Percentiles rank a stretch among this genome's conserved stretches.
These are phyloP conservation scores for Lochmaea capreae DNA, from an alignment of 2,888 invertebrate genomes.

Conservation along the genomic window DNA sequence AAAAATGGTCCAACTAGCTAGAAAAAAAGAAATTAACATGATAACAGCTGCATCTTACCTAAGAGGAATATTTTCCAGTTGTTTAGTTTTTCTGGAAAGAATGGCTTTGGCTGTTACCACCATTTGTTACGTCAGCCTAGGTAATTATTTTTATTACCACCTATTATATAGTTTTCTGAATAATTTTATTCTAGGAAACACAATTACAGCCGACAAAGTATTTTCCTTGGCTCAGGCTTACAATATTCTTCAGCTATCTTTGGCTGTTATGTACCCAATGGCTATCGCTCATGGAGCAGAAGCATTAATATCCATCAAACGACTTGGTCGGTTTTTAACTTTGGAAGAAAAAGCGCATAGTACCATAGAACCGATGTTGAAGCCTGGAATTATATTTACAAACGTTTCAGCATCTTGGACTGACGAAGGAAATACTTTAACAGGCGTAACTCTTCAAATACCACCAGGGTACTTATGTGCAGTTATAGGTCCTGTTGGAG, in stretches of 20 bases:
- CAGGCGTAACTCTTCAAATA: conserved; percentile 63
- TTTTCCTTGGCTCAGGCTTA: conserved; percentile 67
- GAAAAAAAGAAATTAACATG: conserved; percentile 74
- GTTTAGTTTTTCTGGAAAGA: conserved; percentile 83
- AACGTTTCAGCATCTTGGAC: conserved; percentile 58
- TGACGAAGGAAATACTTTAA: conserved; percentile 50
- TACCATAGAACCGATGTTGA: conserved; percentile 35
- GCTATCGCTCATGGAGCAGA: conserved; percentile 72
- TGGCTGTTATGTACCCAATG: conserved; percentile 72
- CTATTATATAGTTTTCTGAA: background rate
- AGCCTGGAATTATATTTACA: conserved; percentile 49
- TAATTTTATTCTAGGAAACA: conserved; percentile 46
- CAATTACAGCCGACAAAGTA: conserved; percentile 63
- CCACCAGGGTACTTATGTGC: conserved; percentile 72
- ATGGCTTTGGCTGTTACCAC: conserved; percentile 85
- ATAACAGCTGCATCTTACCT: conserved; percentile 72
- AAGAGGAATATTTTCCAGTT: conserved; percentile 73
- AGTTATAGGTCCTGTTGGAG: conserved; percentile 88
- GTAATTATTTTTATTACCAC: conserved; percentile 52
- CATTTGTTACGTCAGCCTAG: conserved; percentile 78
- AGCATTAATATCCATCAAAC: conserved; percentile 68
- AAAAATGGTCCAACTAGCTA: conserved; percentile 69
- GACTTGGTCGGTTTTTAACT: conserved; percentile 70
- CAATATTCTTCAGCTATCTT: conserved; percentile 66
- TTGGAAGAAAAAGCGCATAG: conserved; percentile 68